Percentiles rank a stretch among this genome's conserved stretches.
phyloP scores from a whole-genome alignment of 2,888 invertebrate genomes.

The Lumbricus terrestris region DNA sequence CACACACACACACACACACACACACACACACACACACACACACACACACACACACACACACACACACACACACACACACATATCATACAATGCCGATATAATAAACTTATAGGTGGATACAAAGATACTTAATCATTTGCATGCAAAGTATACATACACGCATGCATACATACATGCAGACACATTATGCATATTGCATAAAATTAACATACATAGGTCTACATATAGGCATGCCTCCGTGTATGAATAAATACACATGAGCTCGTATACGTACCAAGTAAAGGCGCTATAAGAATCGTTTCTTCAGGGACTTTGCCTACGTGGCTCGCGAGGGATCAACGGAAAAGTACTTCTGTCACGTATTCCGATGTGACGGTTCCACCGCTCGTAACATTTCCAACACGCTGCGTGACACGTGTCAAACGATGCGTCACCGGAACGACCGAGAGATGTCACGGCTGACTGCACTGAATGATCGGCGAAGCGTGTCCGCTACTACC shows the following conservation, averaged over 20 bases:
- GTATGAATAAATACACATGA: not conserved
- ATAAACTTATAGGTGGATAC: too few species aligned
- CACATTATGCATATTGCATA: too few species aligned
- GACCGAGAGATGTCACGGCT: not conserved
- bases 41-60: too few species aligned
- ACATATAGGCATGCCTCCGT: not conserved
- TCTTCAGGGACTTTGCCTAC: constrained; percentile 35
- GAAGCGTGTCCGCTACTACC: not conserved
- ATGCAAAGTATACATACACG: not conserved
- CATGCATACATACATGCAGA: not conserved
- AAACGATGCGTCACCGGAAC: constrained; percentile 55
- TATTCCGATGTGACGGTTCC: constrained; percentile 75
- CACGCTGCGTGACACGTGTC: constrained; percentile 89
- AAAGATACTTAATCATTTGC: not conserved
- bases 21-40: too few species aligned
- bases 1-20: too few species aligned
- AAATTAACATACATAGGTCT: too few species aligned
- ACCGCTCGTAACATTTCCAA: constrained; percentile 87
- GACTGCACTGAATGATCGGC: not conserved
- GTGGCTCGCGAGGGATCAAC: constrained; percentile 78
- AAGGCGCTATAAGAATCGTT: too few species aligned
- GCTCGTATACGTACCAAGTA: too few species aligned
- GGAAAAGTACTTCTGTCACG: constrained; percentile 62
- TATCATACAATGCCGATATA: too few species aligned
- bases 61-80: too few species aligned